phyloP scores from a whole-genome alignment of 2,113 vertebrate species.

The Camelus dromedarius region DNA sequence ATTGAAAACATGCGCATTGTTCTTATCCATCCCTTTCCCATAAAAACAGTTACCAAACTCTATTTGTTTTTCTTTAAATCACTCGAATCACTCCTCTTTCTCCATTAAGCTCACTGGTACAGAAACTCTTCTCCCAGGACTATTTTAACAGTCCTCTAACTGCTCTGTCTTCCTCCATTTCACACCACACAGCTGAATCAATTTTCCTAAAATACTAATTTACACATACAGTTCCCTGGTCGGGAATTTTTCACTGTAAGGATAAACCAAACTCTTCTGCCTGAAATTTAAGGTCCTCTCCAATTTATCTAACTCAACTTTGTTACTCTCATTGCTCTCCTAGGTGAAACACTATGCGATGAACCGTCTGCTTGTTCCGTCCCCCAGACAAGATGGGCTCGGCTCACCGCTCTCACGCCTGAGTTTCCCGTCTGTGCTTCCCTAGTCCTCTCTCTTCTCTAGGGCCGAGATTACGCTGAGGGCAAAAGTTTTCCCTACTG shows the following conservation, averaged over 20 bases:
- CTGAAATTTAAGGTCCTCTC: not conserved
- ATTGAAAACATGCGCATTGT: not conserved
- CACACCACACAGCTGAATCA: not conserved
- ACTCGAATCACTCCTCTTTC: not conserved
- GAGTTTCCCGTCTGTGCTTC: not conserved
- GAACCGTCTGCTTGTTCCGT: not conserved
- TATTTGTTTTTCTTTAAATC: constrained; percentile 38
- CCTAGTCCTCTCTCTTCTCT: not conserved
- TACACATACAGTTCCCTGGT: not conserved
- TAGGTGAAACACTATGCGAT: not conserved
- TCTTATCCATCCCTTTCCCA: not conserved
- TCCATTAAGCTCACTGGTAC: not conserved
- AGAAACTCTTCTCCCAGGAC: not conserved
- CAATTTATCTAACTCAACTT: not conserved
- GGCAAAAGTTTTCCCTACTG: not conserved
- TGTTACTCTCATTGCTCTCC: not conserved
- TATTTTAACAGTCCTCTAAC: not conserved
- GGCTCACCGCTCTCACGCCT: not conserved
- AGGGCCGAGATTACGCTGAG: not conserved
- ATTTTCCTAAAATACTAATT: constrained; percentile 15
- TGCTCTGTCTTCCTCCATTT: not conserved
- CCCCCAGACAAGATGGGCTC: not conserved
- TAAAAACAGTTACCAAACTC: constrained; percentile 24
- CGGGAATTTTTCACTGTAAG: not conserved
- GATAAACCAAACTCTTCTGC: constrained; percentile 2